Conservation (phyloP, 2,113 vertebrate genomes). For the Mustela nigripes region DNA sequence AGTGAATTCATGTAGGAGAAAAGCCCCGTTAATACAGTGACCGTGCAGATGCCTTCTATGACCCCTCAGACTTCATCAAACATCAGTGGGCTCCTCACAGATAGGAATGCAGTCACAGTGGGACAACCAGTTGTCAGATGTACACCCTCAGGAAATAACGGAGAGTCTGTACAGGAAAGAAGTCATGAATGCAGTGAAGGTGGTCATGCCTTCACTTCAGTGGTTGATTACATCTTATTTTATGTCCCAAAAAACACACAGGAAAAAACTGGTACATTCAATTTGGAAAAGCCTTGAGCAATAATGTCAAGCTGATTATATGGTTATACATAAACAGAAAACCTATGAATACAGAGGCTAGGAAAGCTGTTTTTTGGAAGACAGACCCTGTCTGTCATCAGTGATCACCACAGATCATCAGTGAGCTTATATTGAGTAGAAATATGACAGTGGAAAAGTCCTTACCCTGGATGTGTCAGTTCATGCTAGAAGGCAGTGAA, state of each 20-base stretch:
- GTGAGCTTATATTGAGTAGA: background rate
- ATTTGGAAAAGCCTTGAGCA: background rate
- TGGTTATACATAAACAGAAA: background rate
- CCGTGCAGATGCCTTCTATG: background rate
- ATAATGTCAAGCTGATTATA: background rate
- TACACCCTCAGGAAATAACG: background rate
- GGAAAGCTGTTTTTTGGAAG: background rate
- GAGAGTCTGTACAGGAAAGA: background rate
- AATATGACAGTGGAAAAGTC: background rate
- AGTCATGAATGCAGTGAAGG: background rate
- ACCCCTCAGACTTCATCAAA: background rate
- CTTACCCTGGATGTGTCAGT: background rate
- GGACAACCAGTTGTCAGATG: background rate
- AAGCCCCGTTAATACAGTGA: background rate
- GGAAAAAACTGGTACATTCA: background rate
- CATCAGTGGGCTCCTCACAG: background rate
- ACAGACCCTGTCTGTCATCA: background rate
- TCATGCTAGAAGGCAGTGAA: background rate
- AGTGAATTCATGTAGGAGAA: background rate
- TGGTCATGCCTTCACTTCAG: background rate
- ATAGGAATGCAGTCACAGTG: background rate
- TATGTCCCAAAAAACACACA: background rate
- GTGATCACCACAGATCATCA: background rate
- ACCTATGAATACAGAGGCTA: background rate
- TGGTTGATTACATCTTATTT: conserved; percentile 3